Base-by-base conservation (phyloP, 2,797 vertebrate species). In the Falco berigora region DNA sequence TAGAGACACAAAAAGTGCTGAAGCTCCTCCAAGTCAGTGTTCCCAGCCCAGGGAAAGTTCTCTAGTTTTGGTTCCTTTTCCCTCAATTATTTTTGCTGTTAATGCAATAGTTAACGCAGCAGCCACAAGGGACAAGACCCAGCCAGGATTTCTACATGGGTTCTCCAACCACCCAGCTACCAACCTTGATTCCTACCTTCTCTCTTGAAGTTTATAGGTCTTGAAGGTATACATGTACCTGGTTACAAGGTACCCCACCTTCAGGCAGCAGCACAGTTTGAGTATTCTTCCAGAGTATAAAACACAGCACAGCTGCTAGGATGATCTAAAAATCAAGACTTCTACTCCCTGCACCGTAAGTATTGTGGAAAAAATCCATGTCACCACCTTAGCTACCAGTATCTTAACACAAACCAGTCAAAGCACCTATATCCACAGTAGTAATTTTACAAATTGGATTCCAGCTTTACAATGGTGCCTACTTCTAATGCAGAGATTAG, bases 301-400 rank as follows among this genome's bases (percentile, higher is more conserved):
- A 34, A 27, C 9, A 5, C 2, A 34, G 5, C 38, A 50, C 36
- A 94, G 50, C n/a, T 74, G 12, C 38, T 30, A 44, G 20, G 14
- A 71, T 18, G 7, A 89, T 12, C 50, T 69, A 30, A 72, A 90
- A 32, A 13, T 77, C 30, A n/a, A 16, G 40, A 67, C 27, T 77
- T 91, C 61, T 0, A 1, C 36, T 47, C 40, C 22, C 75, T 56
- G 32, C n/a, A 30, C 2, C 10, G 0, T 34, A 53, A 59, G 14
- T 46, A 50, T 1, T 20, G 27, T 8, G 8, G 8, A 34, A 66
- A 67, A n/a, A 0, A 4, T 19, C 44, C 32, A 5, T 2, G 8
- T 40, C 55, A 80, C 28, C 13, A 76, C 12, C 44, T 75, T 50
- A 47, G n/a, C 36, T 34, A 47, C 6, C 3, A 3, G 4, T 8